A percentile compares a stretch with the other conserved stretches of the same genome.
Conservation (phyloP, 1,140 invertebrate species). For the Trichogramma pretiosum region DNA sequence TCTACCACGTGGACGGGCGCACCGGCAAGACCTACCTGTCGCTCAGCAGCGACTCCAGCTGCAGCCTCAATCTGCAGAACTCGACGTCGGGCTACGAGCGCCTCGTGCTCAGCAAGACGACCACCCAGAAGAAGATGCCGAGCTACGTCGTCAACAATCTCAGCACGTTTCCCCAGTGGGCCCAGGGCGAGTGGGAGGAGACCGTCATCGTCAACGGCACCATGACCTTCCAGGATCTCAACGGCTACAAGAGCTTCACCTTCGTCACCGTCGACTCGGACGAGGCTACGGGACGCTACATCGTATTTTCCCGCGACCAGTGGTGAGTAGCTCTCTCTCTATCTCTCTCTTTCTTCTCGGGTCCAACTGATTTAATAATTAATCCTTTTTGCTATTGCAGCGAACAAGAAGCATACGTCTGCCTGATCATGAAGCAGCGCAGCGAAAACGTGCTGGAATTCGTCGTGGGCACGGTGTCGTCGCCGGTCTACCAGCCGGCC, state of each 20-base stretch:
- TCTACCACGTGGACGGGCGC: constrained; percentile 50
- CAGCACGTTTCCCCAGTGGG: constrained; percentile 56
- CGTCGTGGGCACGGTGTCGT: constrained; percentile 29
- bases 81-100: constrained; percentile 55
- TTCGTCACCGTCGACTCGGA: constrained; percentile 51
- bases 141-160: constrained; percentile 37
- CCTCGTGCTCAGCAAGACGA: constrained; percentile 44
- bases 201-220: constrained; percentile 52
- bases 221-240: constrained; percentile 55
- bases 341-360: constrained; percentile 3
- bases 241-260: constrained; percentile 57
- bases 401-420: constrained; percentile 57
- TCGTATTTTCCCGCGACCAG: constrained; percentile 40
- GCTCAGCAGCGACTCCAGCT: constrained; percentile 63
- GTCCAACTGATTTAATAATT: constrained; percentile 18
- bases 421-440: constrained; percentile 55
- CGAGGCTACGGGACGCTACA: constrained; percentile 35
- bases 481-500: constrained; percentile 30
- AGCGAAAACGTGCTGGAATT: constrained; percentile 61
- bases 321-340: too few species aligned
- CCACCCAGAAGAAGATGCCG: constrained; percentile 40
- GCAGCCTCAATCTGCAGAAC: constrained; percentile 49
- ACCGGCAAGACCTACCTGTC: constrained; percentile 54
- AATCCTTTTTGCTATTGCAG: too few species aligned
- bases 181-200: constrained; percentile 58